Evolutionary conservation across 1,140 invertebrate species (phyloP).

Genomic region (Danaus plexippus): DNA sequence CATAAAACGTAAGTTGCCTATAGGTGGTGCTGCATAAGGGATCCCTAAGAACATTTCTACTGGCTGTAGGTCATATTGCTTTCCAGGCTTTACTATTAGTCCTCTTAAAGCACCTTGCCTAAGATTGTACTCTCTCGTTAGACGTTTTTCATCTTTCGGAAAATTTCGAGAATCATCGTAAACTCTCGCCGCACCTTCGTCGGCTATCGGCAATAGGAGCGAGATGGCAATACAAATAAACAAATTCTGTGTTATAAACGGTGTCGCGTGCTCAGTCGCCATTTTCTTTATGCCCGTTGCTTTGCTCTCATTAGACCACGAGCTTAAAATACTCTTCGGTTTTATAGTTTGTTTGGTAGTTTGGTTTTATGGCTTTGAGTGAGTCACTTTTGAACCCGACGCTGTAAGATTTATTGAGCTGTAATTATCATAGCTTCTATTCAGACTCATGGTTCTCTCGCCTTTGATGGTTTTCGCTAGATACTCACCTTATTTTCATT

Average conservation of each 20-base stretch:
- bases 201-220: slow-evolving; percentile 51
- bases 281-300: slow-evolving; percentile 54
- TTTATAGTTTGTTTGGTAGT: slow-evolving; percentile 35
- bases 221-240: slow-evolving; percentile 66
- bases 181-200: slow-evolving; percentile 45
- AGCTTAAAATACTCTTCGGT: slow-evolving; percentile 53
- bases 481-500: too few relatives aligned
- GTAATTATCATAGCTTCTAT: slow-evolving; percentile 3
- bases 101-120: slow-evolving; percentile 74
- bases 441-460: too few relatives aligned
- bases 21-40: slow-evolving; percentile 93
- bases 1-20: slow-evolving; percentile 87
- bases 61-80: slow-evolving; percentile 66
- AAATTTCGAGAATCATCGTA: slow-evolving; percentile 47
- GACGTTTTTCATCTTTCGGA: slow-evolving; percentile 51
- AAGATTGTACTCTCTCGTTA: slow-evolving; percentile 67
- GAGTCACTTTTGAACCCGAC: slow-evolving; percentile 37
- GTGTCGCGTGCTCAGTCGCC: slow-evolving; percentile 52
- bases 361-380: slow-evolving; percentile 31
- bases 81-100: slow-evolving; percentile 72
- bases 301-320: slow-evolving; percentile 49
- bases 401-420: slow-evolving; percentile 11
- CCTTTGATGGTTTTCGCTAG: too few relatives aligned
- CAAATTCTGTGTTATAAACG: slow-evolving; percentile 60
- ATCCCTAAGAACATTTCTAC: slow-evolving; percentile 82